These are phyloP conservation scores for Petrolisthes cinctipes DNA, from an alignment of 2,888 invertebrate genomes.

Conservation along the genomic window DNA sequence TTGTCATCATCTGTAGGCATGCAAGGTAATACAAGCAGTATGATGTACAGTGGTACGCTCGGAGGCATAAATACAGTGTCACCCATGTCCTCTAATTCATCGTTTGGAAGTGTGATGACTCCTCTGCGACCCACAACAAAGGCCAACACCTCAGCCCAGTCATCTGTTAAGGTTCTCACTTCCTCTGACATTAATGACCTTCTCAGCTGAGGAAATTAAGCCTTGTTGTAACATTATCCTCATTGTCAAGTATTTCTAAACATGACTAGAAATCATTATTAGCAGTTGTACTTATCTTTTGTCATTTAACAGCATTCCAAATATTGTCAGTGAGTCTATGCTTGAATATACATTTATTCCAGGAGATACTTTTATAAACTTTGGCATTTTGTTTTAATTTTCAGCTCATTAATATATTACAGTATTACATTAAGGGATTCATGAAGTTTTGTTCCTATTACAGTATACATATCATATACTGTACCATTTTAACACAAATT, in stretches of 20 bases:
- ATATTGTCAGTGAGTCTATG: too few relatives aligned
- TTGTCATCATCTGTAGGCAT: background rate
- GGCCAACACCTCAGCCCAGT: background rate
- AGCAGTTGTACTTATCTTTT: too few relatives aligned
- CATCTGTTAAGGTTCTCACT: conserved; percentile 55
- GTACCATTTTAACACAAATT: too few relatives aligned
- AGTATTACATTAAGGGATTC: too few relatives aligned
- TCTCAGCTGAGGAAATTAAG: conserved; percentile 51
- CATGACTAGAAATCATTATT: background rate
- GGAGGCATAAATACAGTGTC: conserved; percentile 3
- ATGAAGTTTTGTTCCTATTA: too few relatives aligned
- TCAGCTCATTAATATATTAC: too few relatives aligned
- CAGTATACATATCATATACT: too few relatives aligned
- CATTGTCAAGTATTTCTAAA: background rate
- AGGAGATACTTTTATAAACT: too few relatives aligned
- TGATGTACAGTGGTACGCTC: background rate
- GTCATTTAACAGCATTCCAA: too few relatives aligned
- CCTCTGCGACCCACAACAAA: conserved; percentile 34
- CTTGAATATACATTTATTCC: too few relatives aligned
- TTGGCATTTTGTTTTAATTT: too few relatives aligned
- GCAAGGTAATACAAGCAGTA: background rate
- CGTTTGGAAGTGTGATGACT: conserved; percentile 41
- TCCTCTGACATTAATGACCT: conserved; percentile 63
- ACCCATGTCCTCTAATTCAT: conserved; percentile 28
- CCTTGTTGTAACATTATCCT: background rate